phyloP scores from a whole-genome alignment of 2,113 vertebrate species.

The Microcebus lehilahytsara region DNA sequence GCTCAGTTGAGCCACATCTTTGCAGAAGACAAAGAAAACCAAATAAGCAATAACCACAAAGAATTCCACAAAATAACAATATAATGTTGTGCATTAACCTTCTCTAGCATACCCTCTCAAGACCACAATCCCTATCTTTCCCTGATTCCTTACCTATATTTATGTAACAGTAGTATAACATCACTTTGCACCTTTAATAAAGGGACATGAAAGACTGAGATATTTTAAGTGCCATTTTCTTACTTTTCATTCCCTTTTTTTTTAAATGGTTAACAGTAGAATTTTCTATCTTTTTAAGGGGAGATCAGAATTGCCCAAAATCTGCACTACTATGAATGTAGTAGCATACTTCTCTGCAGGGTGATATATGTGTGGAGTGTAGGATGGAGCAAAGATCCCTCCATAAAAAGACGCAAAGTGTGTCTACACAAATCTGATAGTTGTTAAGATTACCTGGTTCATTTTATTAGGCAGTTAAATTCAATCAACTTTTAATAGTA shows the following conservation, averaged over 20 bases:
- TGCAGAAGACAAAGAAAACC: not conserved
- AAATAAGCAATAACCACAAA: not conserved
- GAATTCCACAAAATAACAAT: not conserved
- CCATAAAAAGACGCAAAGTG: not conserved
- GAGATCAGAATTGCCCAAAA: not conserved
- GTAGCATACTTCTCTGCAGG: not conserved
- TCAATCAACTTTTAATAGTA: not conserved
- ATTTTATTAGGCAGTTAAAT: not conserved
- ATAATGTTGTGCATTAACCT: not conserved
- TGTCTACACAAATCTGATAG: not conserved
- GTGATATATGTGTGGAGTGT: not conserved
- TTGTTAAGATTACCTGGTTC: not conserved
- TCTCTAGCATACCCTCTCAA: not conserved
- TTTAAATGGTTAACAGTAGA: not conserved
- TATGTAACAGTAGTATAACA: not conserved
- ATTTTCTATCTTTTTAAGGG: not conserved
- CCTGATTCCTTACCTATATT: not conserved
- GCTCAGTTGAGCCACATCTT: not conserved
- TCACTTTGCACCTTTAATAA: not conserved
- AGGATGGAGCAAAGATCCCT: not conserved
- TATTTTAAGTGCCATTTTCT: not conserved
- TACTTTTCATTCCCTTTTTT: not conserved
- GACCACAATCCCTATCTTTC: not conserved
- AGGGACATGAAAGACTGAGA: not conserved
- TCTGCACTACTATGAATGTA: not conserved